Conservation (phyloP, 2,113 vertebrate genomes). For the Malurus elegans region DNA sequence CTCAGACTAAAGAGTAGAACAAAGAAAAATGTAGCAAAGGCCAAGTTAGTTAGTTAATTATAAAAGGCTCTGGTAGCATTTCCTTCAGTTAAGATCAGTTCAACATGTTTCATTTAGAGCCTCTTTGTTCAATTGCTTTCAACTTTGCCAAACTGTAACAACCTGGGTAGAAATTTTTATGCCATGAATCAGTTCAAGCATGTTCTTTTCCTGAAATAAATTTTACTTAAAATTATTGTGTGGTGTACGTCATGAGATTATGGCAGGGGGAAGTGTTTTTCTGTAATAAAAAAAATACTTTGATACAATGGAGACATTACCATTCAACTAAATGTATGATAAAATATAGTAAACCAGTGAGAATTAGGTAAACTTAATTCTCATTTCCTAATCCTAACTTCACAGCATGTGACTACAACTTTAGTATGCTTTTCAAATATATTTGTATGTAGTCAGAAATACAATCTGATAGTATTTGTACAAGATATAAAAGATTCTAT, state of each 20-base stretch:
- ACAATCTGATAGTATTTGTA: not conserved
- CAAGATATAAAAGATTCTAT: not conserved
- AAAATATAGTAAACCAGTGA: not conserved
- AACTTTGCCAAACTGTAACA: not conserved
- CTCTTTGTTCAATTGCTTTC: not conserved
- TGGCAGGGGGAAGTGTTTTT: not conserved
- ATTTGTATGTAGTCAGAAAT: not conserved
- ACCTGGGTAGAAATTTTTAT: not conserved
- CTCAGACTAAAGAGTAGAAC: not conserved
- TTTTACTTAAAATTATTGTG: not conserved
- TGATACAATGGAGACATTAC: not conserved
- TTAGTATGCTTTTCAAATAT: not conserved
- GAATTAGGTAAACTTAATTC: not conserved
- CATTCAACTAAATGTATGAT: not conserved
- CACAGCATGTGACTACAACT: not conserved
- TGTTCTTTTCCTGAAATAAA: not conserved
- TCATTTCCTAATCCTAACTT: not conserved
- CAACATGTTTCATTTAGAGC: not conserved
- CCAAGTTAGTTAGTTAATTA: not conserved
- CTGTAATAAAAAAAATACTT: not conserved
- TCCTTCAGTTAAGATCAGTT: not conserved
- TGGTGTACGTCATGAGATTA: not conserved
- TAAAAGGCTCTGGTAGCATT: not conserved
- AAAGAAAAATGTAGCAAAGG: not conserved
- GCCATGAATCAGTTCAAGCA: not conserved